A percentile compares a stretch with the other conserved stretches of the same genome.
Evolutionary conservation across 2,113 vertebrate species (phyloP).

Genomic region (Triplophysa dalaica): DNA sequence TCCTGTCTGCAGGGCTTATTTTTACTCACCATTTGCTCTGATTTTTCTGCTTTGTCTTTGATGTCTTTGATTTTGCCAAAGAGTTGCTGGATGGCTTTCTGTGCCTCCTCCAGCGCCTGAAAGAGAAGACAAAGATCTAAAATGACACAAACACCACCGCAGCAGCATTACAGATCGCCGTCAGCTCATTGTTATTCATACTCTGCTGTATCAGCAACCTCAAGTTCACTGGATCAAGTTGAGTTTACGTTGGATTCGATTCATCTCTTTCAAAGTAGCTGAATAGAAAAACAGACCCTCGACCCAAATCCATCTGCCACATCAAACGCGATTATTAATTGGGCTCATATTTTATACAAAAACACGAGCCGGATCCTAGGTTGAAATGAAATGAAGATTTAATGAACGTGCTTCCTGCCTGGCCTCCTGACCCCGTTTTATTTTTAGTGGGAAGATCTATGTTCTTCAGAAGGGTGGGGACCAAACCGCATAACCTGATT

Average conservation of each 20-base stretch:
- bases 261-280: not conserved
- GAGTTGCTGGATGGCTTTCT: constrained; percentile 96
- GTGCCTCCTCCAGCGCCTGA: constrained; percentile 95
- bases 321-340: constrained; percentile 28
- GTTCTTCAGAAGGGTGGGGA: constrained; percentile 37
- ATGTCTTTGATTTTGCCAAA: constrained; percentile 99
- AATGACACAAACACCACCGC: constrained; percentile 2
- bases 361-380: constrained; percentile 10
- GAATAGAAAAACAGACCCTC: constrained; percentile 8
- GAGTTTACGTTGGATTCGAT: constrained; percentile 16
- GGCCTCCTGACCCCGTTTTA: constrained; percentile 5
- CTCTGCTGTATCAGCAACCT: constrained; percentile 7
- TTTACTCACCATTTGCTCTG: constrained; percentile 94
- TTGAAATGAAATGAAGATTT: constrained; percentile 3
- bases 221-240: not conserved
- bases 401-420: constrained; percentile 15
- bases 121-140: constrained; percentile 58
- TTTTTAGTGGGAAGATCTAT: constrained; percentile 44
- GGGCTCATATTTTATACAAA: constrained; percentile 31
- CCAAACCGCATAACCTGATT: constrained; percentile 28
- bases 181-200: constrained; percentile 11
- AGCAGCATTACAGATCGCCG: constrained; percentile 28
- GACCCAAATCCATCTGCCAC: constrained; percentile 15
- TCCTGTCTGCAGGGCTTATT: constrained; percentile 50
- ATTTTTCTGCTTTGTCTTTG: constrained; percentile 99